A percentile compares a stretch with the other conserved stretches of the same genome.
Conservation (phyloP, 2,113 vertebrate species). For the Spea bombifrons region DNA sequence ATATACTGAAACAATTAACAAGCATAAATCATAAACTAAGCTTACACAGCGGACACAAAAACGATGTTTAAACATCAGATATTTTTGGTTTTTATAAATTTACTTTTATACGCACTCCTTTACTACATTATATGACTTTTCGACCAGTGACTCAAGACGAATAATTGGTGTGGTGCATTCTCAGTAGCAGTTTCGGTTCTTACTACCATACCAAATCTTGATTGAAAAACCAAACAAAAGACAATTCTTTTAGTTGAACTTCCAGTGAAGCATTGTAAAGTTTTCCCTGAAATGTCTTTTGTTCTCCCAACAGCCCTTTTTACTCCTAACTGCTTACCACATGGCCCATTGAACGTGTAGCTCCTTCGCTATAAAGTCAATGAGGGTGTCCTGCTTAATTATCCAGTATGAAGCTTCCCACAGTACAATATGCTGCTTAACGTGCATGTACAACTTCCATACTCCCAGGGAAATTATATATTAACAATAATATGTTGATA, state of each 20-base stretch:
- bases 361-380: constrained; percentile 37
- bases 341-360: constrained; percentile 36
- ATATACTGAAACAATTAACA: too few species aligned
- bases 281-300: constrained; percentile 44
- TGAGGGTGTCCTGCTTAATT: constrained; percentile 36
- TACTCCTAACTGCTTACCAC: constrained; percentile 42
- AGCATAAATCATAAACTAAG: too few species aligned
- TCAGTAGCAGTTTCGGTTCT: constrained; percentile 34
- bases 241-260: constrained; percentile 31
- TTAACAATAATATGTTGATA: too few species aligned
- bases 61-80: too few species aligned
- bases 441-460: not conserved
- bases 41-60: too few species aligned
- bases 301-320: constrained; percentile 45
- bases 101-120: not conserved
- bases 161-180: constrained; percentile 34
- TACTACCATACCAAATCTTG: constrained; percentile 41
- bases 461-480: too few species aligned
- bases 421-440: constrained; percentile 38
- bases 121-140: constrained; percentile 14
- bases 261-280: constrained; percentile 42
- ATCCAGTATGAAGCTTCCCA: constrained; percentile 34
- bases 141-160: constrained; percentile 32
- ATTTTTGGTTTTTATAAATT: too few species aligned
- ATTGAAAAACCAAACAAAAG: constrained; percentile 44